These are phyloP conservation scores for Fistularia commersonii DNA, from an alignment of 2,797 vertebrate genomes.

Conservation along the genomic window DNA sequence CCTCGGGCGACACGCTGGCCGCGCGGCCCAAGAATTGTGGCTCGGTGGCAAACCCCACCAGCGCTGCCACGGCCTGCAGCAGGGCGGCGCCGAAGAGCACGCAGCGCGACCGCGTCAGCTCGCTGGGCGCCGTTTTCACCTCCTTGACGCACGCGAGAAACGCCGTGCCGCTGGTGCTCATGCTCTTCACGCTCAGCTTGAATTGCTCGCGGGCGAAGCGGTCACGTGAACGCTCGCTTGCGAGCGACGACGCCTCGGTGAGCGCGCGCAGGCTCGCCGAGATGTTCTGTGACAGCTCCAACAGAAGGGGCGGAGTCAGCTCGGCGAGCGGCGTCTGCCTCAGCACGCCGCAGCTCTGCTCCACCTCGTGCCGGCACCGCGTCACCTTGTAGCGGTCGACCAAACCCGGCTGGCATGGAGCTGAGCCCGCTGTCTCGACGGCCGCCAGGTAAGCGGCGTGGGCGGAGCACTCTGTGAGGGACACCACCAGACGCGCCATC, in stretches of 20 bases:
- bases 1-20: constrained; percentile 86
- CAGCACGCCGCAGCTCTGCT: constrained; percentile 87
- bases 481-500: constrained; percentile 93
- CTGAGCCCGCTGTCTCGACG: constrained; percentile 85
- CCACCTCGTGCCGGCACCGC: constrained; percentile 94
- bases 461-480: constrained; percentile 91
- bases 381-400: constrained; percentile 98
- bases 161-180: constrained; percentile 93
- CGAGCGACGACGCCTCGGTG: constrained; percentile 90
- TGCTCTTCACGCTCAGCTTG: constrained; percentile 92
- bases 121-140: constrained; percentile 91
- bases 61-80: constrained; percentile 88
- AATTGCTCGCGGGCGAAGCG: constrained; percentile 96
- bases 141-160: constrained; percentile 93
- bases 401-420: constrained; percentile 85
- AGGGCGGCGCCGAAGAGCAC: constrained; percentile 90
- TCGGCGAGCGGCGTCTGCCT: constrained; percentile 85
- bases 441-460: constrained; percentile 94
- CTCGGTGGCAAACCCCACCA: constrained; percentile 96
- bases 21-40: constrained; percentile 94
- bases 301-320: constrained; percentile 89
- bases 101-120: constrained; percentile 88
- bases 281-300: constrained; percentile 96
- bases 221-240: constrained; percentile 91
- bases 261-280: constrained; percentile 91